Conservation (phyloP, 2,797 vertebrate species). For the Eurystomus glaucurus region DNA sequence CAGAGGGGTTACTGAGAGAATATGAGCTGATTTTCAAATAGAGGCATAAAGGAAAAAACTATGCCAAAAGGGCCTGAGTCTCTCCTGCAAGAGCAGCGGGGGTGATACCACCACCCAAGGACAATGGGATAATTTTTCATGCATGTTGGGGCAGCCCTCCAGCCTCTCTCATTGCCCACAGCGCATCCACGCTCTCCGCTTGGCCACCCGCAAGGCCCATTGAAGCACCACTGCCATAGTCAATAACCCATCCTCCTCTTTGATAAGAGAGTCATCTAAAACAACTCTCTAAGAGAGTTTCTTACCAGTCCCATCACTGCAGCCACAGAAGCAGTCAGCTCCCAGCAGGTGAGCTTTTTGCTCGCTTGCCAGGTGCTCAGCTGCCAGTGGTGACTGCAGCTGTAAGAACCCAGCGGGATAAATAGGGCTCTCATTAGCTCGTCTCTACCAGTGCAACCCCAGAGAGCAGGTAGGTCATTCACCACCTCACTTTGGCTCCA, state of each 20-base stretch:
- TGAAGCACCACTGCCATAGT: neutral
- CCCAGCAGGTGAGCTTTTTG: neutral
- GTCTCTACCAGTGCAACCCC: neutral
- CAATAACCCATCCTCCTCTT: neutral
- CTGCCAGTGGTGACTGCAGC: neutral
- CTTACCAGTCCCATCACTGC: rapidly evolving
- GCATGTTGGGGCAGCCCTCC: rapidly evolving
- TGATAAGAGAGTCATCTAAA: neutral
- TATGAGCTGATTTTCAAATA: neutral
- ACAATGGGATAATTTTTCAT: rapidly evolving
- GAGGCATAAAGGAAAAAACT: neutral
- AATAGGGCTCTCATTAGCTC: neutral
- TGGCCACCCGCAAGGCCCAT: neutral
- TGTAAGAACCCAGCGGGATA: neutral
- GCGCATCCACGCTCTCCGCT: neutral
- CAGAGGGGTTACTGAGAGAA: constrained; percentile 22
- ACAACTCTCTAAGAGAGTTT: neutral
- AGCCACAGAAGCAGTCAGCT: neutral
- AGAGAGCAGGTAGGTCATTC: neutral
- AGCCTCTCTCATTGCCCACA: neutral
- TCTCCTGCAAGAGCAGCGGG: neutral
- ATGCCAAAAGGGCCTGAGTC: neutral
- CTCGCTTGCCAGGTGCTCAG: neutral
- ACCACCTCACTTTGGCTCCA: neutral
- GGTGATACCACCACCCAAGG: neutral